Conservation (phyloP, 1,140 invertebrate genomes). For the Calephelis nemesis region DNA sequence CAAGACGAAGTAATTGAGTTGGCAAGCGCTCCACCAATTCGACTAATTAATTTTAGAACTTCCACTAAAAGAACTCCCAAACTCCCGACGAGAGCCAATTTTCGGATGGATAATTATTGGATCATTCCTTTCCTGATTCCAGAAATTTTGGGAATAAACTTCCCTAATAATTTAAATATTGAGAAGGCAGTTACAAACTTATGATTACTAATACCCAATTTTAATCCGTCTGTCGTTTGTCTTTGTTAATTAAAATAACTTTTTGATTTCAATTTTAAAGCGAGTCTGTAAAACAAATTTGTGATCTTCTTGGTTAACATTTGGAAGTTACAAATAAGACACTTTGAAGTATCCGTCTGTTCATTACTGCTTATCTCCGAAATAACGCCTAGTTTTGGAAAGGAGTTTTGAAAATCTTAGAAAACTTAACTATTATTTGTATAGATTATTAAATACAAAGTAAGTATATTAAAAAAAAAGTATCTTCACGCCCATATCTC, state of each 20-base stretch:
- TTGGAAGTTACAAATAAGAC: not conserved
- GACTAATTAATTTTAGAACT: constrained; percentile 67
- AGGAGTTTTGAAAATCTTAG: too few species aligned
- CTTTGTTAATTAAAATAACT: constrained; percentile 16
- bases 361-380: too few species aligned
- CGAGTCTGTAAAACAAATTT: not conserved
- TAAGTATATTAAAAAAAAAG: too few species aligned
- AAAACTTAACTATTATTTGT: too few species aligned
- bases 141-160: constrained; percentile 26
- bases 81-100: constrained; percentile 37
- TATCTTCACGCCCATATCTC: too few species aligned
- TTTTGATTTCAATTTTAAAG: constrained; percentile 11
- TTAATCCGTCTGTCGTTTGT: constrained; percentile 12
- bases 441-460: too few species aligned
- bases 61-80: constrained; percentile 43
- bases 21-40: constrained; percentile 45
- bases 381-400: too few species aligned
- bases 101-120: constrained; percentile 52
- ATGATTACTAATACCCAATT: constrained; percentile 14
- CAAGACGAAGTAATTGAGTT: constrained; percentile 52
- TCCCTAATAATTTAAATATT: constrained; percentile 16
- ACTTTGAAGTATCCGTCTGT: too few species aligned
- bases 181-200: constrained; percentile 12
- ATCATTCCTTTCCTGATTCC: constrained; percentile 42
- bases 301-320: not conserved